Evolutionary conservation across 2,888 invertebrate species (phyloP), one percentile per base, ranked within the genome.

Genomic region (Parnassius apollo): DNA sequence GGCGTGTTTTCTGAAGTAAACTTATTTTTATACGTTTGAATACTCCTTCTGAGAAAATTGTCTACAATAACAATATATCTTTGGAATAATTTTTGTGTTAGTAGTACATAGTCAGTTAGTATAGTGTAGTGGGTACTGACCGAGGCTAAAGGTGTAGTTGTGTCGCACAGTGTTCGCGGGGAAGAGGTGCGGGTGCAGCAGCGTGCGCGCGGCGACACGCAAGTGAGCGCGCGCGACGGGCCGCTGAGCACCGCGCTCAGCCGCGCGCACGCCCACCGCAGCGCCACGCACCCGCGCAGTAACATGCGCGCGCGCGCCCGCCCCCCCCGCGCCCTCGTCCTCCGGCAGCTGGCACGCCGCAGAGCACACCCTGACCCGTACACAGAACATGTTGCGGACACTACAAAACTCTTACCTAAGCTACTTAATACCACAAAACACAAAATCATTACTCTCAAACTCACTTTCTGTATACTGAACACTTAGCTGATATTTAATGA

Each of bases 291-390:
- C 3, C 0, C 66, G 55, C 0, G 75, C 66, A 0, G 82, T 72
- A 0, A 80, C 12, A 66, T 83, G 80, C 0, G 81, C 65, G 0
- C 82, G 81, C 0, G 86, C 78, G 1, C 76, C 83, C 13, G 77
- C 76, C 81, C 81, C 83, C 10, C 89, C 68, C 0, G 78, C 70
- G 0, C 83, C 83, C 0, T 63, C 51, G 49, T 84, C 81, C 0
- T 73, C 68, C 0, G 83, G 84, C 71, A 89, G 69, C 61, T 90
- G 89, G 46, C 85, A 83, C 1, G 88, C 90, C 0, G 90, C 91
- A 2, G 83, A 77, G 61, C 88, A 90, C 2, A 90, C 88, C 62
- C 91, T 90, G 74, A 12, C 13, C 2, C 44, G 11, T 11, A 44
- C 44, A 44, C 18, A 18, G 18, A 18, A 18, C 18, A 18, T 18